Percentiles rank a stretch among this genome's conserved stretches.
phyloP scores from a whole-genome alignment of 2,113 vertebrate genomes.

The Anolis sagrei region DNA sequence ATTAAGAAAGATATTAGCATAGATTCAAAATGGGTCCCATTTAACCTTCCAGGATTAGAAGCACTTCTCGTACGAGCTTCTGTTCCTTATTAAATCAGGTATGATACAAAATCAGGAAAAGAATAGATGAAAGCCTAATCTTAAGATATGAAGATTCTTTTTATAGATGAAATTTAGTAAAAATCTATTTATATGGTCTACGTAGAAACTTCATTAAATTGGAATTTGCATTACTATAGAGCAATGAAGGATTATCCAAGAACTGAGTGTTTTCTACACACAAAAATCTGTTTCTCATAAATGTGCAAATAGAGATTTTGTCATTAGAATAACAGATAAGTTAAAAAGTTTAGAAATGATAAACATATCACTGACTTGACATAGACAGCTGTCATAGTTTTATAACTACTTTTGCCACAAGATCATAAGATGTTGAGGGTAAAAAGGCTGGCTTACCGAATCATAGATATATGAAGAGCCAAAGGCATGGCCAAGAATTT shows the following conservation, averaged over 20 bases:
- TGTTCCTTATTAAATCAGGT: not conserved
- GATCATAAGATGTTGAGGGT: not conserved
- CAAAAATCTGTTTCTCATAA: not conserved
- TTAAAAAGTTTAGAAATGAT: conserved; percentile 9
- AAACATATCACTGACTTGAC: not conserved
- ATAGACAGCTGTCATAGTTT: not conserved
- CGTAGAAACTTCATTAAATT: conserved; percentile 26
- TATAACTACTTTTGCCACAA: not conserved
- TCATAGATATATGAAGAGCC: not conserved
- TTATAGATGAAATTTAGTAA: not conserved
- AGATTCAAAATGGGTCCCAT: not conserved
- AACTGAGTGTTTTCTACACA: not conserved
- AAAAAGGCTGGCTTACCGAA: not conserved
- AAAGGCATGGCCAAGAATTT: not conserved
- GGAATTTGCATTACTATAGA: conserved; percentile 6
- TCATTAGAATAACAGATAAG: not conserved
- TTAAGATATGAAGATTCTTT: conserved; percentile 8
- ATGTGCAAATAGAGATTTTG: not conserved
- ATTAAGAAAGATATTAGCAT: not conserved
- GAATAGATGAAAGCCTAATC: not conserved
- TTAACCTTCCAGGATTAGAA: not conserved
- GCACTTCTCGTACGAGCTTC: not conserved
- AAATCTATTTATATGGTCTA: not conserved
- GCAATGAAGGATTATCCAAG: not conserved
- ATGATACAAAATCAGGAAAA: not conserved